Conservation (phyloP, 2,888 invertebrate species). For the Agriopis marginaria region DNA sequence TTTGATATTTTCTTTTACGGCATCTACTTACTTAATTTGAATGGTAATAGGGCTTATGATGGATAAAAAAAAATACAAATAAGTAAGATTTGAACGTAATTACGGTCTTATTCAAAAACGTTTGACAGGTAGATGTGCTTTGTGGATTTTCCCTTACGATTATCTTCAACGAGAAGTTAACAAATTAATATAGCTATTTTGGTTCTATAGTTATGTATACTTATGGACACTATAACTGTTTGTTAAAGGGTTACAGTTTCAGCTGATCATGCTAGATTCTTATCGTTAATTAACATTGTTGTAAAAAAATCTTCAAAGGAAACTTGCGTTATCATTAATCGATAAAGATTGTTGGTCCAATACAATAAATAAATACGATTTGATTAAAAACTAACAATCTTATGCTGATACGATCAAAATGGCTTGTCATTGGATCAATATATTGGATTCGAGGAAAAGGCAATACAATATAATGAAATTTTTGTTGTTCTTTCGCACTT, state of each 20-base stretch:
- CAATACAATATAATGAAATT: neutral
- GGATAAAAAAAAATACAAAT: neutral
- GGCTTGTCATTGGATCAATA: slow-evolving; percentile 4
- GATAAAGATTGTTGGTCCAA: slow-evolving; percentile 2
- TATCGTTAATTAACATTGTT: slow-evolving; percentile 1
- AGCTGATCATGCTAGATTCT: neutral
- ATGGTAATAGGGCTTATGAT: neutral
- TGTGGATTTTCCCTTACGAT: neutral
- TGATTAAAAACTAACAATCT: neutral
- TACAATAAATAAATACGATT: slow-evolving; percentile 2
- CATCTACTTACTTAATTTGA: neutral
- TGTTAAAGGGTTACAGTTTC: too few relatives aligned
- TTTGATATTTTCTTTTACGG: neutral
- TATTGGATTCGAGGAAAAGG: neutral
- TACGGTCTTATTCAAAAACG: neutral
- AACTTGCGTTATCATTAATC: slow-evolving; percentile 13
- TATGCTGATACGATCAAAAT: slow-evolving; percentile 5
- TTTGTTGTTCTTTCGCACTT: neutral
- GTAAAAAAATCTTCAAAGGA: slow-evolving; percentile 11
- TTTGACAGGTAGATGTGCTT: neutral
- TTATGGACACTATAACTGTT: too few relatives aligned
- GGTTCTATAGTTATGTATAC: too few relatives aligned
- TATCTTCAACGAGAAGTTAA: neutral
- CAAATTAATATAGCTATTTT: too few relatives aligned
- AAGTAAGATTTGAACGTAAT: neutral